Percentiles rank a stretch among this genome's conserved stretches.
phyloP scores from a whole-genome alignment of 2,797 vertebrate genomes.

The Mastacembelus armatus region DNA sequence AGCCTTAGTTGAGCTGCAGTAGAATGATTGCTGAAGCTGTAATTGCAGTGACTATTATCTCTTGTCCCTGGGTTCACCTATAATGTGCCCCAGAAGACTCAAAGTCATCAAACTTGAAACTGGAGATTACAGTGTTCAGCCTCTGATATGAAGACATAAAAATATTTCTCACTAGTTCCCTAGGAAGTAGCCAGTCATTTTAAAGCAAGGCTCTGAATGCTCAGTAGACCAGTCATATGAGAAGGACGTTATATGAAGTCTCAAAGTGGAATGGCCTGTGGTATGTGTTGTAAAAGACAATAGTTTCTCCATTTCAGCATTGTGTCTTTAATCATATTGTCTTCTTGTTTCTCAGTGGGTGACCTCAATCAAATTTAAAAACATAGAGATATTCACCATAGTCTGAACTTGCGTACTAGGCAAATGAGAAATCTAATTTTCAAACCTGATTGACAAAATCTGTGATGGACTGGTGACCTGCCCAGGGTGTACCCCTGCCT shows the following conservation, averaged over 20 bases:
- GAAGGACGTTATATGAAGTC: conserved; percentile 14
- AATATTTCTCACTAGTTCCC: conserved; percentile 52
- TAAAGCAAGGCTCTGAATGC: conserved; percentile 13
- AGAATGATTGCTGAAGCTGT: conserved; percentile 45
- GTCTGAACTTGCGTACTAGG: not conserved
- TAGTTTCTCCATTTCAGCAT: too few species aligned
- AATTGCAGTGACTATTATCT: conserved; percentile 66
- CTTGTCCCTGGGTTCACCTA: conserved; percentile 60
- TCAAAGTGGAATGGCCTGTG: conserved; percentile 5
- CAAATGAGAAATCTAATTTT: conserved; percentile 28
- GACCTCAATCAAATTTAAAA: not conserved
- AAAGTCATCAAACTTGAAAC: conserved; percentile 58
- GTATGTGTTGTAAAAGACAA: too few species aligned
- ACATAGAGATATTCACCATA: not conserved
- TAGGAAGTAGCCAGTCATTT: conserved; percentile 30
- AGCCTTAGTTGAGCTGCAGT: conserved; percentile 28
- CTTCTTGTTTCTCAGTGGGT: conserved; percentile 12
- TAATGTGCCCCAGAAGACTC: conserved; percentile 65
- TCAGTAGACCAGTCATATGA: conserved; percentile 31
- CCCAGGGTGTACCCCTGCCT: too few species aligned
- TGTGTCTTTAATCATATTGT: not conserved
- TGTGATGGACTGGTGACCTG: too few species aligned
- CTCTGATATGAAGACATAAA: conserved; percentile 35
- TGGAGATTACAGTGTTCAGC: conserved; percentile 52
- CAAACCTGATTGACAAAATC: conserved; percentile 24